Evolutionary conservation across 2,113 vertebrate genomes (phyloP), one percentile per base, ranked within the genome.

Genomic region (Salvelinus alpinus): DNA sequence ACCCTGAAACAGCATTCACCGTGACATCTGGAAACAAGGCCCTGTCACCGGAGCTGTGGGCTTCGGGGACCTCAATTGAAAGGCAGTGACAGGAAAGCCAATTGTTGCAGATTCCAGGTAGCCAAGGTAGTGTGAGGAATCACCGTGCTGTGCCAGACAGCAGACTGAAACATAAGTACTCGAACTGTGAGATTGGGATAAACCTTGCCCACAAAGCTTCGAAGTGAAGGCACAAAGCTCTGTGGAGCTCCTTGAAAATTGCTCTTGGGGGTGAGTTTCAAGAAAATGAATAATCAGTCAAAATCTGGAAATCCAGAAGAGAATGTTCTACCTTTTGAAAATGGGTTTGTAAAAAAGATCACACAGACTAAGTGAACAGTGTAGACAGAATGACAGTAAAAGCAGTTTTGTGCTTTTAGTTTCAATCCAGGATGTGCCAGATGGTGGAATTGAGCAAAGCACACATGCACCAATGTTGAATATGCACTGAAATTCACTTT

Each of bases 141-240:
- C 70, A 78, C 76, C 66, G 14, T n/a, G 72, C 31, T 2, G 59
- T 9, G 20, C 72, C 73, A 54, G 84, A 80, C 78, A 76, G 84
- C 80, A 75, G 88, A 77, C 83, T 74, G 66, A 89, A 83, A 80
- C 84, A 77, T 65, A 4, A 80, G 77, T 64, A 75, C 69, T 75
- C 77, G 76, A 87, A 66, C 73, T 82, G 87, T 84, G 70, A 78
- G 76, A 70, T 69, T 14, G 65, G 83, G 84, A 80, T 84, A 82
- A 71, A n/a, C 73, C 64, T 80, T 86, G 82, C 73, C 80, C 85
- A 78, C 62, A 74, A 80, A 34, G 75, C 83, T 80, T 71, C 80
- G 70, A 85, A 77, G 71, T 11, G 70, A 85, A 77, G 67, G 9
- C 78, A 44, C 70, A 25, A 22, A 80, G 78, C 7, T 62, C 12